Conservation (phyloP, 1,140 invertebrate species). For the Nasonia vitripennis region DNA sequence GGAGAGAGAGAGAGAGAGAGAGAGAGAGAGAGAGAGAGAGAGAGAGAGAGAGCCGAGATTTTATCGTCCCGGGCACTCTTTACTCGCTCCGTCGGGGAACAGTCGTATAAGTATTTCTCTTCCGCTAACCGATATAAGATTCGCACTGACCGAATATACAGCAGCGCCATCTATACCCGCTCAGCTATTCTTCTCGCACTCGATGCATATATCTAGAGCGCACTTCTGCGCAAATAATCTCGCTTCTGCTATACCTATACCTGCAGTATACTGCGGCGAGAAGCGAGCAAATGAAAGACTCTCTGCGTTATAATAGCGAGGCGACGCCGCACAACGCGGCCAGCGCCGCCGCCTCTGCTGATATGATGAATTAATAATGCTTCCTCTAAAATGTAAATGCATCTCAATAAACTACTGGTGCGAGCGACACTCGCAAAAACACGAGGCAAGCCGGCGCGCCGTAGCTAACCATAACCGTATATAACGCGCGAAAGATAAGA, state of each 20-base stretch:
- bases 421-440: constrained; percentile 25
- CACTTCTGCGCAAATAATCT: too few relatives aligned
- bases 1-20: too few relatives aligned
- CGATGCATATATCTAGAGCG: too few relatives aligned
- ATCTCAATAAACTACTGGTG: constrained; percentile 14
- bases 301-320: too few relatives aligned
- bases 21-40: too few relatives aligned
- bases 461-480: constrained; percentile 54
- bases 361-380: constrained; percentile 26
- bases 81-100: constrained; percentile 14
- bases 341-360: not conserved
- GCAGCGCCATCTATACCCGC: not conserved
- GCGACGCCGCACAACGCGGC: too few relatives aligned
- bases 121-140: not conserved
- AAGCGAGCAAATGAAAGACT: too few relatives aligned
- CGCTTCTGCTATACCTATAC: too few relatives aligned
- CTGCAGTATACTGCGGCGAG: too few relatives aligned
- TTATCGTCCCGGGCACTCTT: not conserved
- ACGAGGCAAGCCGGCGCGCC: constrained; percentile 54
- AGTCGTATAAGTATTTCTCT: not conserved
- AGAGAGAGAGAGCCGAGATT: not conserved
- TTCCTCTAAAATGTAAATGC: constrained; percentile 6
- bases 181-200: not conserved
- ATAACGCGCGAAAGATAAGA: constrained; percentile 60
- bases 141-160: not conserved